These are phyloP conservation scores for Plotosus lineatus DNA, from an alignment of 2,113 vertebrate species.

Conservation along the genomic window DNA sequence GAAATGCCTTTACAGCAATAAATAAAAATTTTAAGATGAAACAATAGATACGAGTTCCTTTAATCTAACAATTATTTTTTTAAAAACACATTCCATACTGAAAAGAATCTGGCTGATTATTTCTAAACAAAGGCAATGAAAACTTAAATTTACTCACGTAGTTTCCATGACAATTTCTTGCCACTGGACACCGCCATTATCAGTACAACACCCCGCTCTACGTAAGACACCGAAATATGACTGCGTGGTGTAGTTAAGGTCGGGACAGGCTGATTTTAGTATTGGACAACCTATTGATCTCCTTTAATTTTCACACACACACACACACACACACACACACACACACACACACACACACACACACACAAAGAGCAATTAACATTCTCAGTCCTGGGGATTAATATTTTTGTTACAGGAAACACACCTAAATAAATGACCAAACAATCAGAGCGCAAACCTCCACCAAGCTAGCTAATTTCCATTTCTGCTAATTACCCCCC, in stretches of 20 bases:
- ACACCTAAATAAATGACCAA: no score
- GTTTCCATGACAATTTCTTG: slow-evolving; percentile 90
- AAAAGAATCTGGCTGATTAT: not conserved
- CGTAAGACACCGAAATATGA: not conserved
- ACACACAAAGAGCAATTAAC: not conserved
- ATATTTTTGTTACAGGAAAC: no score
- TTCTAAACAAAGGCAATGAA: not conserved
- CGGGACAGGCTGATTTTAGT: not conserved
- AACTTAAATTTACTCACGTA: slow-evolving; percentile 80
- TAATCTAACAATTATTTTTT: not conserved
- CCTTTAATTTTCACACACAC: no score
- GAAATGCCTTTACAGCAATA: not conserved
- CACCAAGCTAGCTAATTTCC: no score
- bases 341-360: no score
- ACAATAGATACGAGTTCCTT: not conserved
- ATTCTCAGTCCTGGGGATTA: no score
- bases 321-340: no score
- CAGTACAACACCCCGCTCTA: not conserved
- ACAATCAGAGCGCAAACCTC: no score
- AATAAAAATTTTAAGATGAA: no score
- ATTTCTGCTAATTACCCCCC: no score
- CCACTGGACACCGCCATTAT: slow-evolving; percentile 80
- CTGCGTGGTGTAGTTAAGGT: not conserved
- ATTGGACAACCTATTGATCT: not conserved
- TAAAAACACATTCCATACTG: not conserved